These are phyloP conservation scores for Bibio marci DNA, from an alignment of 2,888 invertebrate species.

Conservation along the genomic window DNA sequence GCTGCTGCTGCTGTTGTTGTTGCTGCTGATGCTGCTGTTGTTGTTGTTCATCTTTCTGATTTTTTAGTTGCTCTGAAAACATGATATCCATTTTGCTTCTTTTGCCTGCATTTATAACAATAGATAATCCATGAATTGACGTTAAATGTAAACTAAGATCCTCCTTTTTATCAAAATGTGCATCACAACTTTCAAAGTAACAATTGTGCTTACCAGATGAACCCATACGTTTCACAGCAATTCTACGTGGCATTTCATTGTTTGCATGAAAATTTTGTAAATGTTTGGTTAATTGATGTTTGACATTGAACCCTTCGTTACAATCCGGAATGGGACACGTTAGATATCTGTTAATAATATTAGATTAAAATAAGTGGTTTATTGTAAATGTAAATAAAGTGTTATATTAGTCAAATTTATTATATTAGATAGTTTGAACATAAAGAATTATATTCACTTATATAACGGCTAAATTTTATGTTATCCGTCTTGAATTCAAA, in stretches of 20 bases:
- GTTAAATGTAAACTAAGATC: conserved; percentile 4
- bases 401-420: no score
- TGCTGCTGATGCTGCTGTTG: not conserved
- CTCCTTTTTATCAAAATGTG: conserved; percentile 4
- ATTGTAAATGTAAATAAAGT: no score
- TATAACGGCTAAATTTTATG: no score
- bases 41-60: conserved; percentile 1
- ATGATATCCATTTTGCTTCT: conserved; percentile 6
- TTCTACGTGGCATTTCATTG: conserved; percentile 24
- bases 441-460: no score
- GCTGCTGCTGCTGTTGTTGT: conserved; percentile 1
- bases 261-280: conserved; percentile 29
- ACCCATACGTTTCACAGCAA: conserved; percentile 4
- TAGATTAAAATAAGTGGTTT: no score
- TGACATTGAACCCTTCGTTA: conserved; percentile 28
- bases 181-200: conserved; percentile 4
- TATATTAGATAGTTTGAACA: no score
- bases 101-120: conserved; percentile 5
- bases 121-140: conserved; percentile 5
- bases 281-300: conserved; percentile 30
- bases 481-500: no score
- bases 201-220: conserved; percentile 1
- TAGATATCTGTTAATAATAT: conserved; percentile 17
- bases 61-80: conserved; percentile 5
- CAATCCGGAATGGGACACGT: conserved; percentile 29